These are phyloP conservation scores for Rhagium mordax DNA, from an alignment of 2,888 invertebrate genomes.

Conservation along the genomic window DNA sequence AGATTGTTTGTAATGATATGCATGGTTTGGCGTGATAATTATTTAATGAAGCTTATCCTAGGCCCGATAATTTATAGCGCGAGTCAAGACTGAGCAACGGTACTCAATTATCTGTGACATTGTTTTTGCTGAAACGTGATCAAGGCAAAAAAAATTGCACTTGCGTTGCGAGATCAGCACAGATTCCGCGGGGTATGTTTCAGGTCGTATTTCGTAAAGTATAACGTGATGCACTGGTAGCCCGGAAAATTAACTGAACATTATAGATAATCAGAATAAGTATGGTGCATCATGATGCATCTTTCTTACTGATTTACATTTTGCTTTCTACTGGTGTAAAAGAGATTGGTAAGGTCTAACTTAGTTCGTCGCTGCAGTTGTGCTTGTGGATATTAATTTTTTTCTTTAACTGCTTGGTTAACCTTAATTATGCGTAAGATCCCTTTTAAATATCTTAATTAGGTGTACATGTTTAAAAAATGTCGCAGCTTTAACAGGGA, in stretches of 20 bases:
- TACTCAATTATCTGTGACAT: constrained; percentile 9
- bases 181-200: background rate
- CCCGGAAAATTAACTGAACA: background rate
- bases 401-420: no score
- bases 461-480: no score
- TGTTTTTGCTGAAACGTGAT: background rate
- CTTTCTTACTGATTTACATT: background rate
- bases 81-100: background rate
- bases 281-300: background rate
- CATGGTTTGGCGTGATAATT: constrained; percentile 7
- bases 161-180: background rate
- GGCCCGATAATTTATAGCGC: background rate
- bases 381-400: no score
- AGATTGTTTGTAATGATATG: constrained; percentile 8
- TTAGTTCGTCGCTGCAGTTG: no score
- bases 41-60: constrained; percentile 7
- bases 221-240: background rate
- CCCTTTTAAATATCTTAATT: no score
- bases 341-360: no score
- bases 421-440: no score
- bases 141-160: background rate
- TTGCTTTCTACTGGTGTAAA: no score
- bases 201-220: background rate
- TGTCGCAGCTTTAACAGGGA: no score
- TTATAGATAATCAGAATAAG: background rate